Base-by-base conservation (phyloP, 2,113 vertebrate genomes). In the Anhinga rufa region DNA sequence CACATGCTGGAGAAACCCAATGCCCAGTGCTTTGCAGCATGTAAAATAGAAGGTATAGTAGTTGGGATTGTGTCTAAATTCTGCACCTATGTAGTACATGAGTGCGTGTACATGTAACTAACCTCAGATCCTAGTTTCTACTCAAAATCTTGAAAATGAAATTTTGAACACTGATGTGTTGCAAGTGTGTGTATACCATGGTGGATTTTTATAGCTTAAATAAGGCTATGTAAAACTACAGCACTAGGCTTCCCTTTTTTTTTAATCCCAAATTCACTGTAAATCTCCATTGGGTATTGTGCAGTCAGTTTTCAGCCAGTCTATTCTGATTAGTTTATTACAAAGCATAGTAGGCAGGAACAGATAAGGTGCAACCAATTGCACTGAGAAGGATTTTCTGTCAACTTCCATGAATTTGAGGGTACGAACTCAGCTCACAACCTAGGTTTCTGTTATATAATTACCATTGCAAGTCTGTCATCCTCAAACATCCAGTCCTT, bases 391-490 rank as follows among this genome's bases (percentile, higher is more conserved):
- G 71, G 93, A 96, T 95, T 97, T 94, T 97, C 89, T 95, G 79
- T 96, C 88, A 97, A 25, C 57, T 72, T 68, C 74, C 70, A 85
- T 89, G 90, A 96, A 90, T 84, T 38, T 64, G 36, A 89, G 65
- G n/a, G 77, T 92, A 86, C 0, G 6, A 70, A 77, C 83, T 95
- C 60, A 78, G 76, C 68, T 74, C 26, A 19, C 76, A 14, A 93
- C 66, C 86, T 96, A 32, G 65, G 88, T 95, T 97, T 94, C 71
- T 93, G 80, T 97, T 97, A 84, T 85, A 38, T 96, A 95, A 96
- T 91, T 93, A 83, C 88, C 61, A 7, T 6, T 94, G 82, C 92
- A 87, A 97, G 78, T 61, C 88, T 92, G 82, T 88, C 84, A 93
- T 86, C 83, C 87, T 94, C 75, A 93, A 87, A 93, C 88, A 94